Evolutionary conservation across 1,140 invertebrate genomes (phyloP).

Genomic region (Aradophagus sp.): DNA sequence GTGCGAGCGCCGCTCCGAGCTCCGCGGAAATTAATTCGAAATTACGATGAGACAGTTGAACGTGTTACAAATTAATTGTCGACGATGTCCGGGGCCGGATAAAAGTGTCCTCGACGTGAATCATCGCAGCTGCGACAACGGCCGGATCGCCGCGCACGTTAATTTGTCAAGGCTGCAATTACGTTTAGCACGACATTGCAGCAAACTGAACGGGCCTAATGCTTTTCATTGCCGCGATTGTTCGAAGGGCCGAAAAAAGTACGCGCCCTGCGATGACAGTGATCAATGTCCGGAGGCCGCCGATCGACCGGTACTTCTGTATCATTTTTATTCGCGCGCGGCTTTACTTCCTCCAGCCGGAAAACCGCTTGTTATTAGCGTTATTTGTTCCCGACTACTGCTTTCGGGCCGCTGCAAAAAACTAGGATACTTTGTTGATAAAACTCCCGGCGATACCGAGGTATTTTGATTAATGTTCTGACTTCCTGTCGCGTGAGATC

Average conservation of each 20-base stretch:
- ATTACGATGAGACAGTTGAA: conserved; percentile 54
- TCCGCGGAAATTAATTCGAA: conserved; percentile 51
- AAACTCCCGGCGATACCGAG: no score
- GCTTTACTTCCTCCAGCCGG: not conserved
- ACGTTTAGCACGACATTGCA: conserved; percentile 33
- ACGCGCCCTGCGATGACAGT: conserved; percentile 34
- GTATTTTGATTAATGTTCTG: no score
- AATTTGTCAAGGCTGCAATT: conserved; percentile 50
- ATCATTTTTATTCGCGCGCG: conserved; percentile 13
- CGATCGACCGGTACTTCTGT: no score
- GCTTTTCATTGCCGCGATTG: no score
- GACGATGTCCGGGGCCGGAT: conserved; percentile 35
- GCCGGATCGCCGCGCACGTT: conserved; percentile 36
- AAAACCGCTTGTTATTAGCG: conserved; percentile 16
- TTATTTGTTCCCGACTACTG: no score
- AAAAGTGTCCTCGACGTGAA: conserved; percentile 55
- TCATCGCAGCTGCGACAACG: conserved; percentile 46
- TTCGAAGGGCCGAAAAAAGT: conserved; percentile 33
- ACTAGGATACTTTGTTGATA: no score
- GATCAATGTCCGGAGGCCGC: conserved; percentile 53
- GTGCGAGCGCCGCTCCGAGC: conserved; percentile 18
- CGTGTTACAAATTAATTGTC: conserved; percentile 53
- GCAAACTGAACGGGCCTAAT: conserved; percentile 21
- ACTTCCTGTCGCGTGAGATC: no score
- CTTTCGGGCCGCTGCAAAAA: no score